Conservation (phyloP, 1,140 invertebrate genomes). For the Asbolus verrucosus region DNA sequence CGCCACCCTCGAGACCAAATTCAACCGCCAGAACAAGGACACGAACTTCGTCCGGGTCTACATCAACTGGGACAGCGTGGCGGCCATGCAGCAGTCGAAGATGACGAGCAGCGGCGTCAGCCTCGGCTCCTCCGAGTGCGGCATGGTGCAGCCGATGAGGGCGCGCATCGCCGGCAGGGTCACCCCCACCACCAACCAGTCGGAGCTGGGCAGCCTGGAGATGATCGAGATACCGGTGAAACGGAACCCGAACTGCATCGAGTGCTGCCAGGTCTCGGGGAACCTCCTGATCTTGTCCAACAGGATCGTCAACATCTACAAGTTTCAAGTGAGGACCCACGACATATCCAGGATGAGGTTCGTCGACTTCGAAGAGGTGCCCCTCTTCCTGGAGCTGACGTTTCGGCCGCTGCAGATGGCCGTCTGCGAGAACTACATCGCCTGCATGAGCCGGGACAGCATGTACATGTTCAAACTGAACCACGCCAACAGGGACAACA, state of each 20-base stretch:
- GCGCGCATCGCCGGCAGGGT: slow-evolving; percentile 78
- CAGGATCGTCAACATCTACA: slow-evolving; percentile 69
- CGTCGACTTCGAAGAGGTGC: slow-evolving; percentile 74
- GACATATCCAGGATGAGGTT: slow-evolving; percentile 74
- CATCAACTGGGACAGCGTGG: slow-evolving; percentile 71
- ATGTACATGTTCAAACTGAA: slow-evolving; percentile 66
- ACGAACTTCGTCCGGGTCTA: slow-evolving; percentile 74
- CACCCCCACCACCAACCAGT: slow-evolving; percentile 71
- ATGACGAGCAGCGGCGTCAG: slow-evolving; percentile 62
- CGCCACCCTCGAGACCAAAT: slow-evolving; percentile 73
- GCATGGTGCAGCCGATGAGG: slow-evolving; percentile 72
- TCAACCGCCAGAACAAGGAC: slow-evolving; percentile 67
- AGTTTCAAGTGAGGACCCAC: slow-evolving; percentile 72
- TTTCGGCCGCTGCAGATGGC: slow-evolving; percentile 68
- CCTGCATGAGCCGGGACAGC: slow-evolving; percentile 66
- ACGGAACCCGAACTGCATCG: slow-evolving; percentile 69
- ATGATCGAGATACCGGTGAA: slow-evolving; percentile 78
- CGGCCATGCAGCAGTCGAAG: slow-evolving; percentile 63
- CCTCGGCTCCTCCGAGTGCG: slow-evolving; percentile 63
- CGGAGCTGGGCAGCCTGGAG: slow-evolving; percentile 70
- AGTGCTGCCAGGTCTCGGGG: slow-evolving; percentile 74
- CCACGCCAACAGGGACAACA: not conserved
- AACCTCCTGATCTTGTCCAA: slow-evolving; percentile 72
- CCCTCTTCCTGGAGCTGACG: slow-evolving; percentile 66
- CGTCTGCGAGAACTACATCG: slow-evolving; percentile 73